These are phyloP conservation scores for Microctonus brassicae DNA, from an alignment of 2,888 invertebrate genomes.

Conservation along the genomic window DNA sequence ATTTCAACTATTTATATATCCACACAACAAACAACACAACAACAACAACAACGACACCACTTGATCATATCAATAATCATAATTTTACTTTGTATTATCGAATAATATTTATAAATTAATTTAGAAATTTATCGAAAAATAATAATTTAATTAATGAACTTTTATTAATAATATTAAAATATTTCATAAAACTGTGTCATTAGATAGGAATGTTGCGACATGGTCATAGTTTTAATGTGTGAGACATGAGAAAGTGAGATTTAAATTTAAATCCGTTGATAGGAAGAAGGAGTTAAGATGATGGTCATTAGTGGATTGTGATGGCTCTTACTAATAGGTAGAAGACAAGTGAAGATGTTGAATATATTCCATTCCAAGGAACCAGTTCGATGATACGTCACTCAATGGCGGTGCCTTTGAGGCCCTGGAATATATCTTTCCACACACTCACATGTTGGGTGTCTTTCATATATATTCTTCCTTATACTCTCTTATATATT, in stretches of 20 bases:
- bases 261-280: slow-evolving; percentile 12
- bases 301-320: slow-evolving; percentile 63
- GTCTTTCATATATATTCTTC: not conserved
- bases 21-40: not conserved
- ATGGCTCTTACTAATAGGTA: slow-evolving; percentile 64
- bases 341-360: slow-evolving; percentile 63
- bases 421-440: slow-evolving; percentile 37
- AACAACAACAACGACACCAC: not conserved
- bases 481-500: not conserved
- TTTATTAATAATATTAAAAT: too few relatives aligned
- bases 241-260: not conserved
- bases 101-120: too few relatives aligned
- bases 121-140: too few relatives aligned
- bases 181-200: not conserved
- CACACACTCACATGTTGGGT: slow-evolving; percentile 1
- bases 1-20: not conserved
- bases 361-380: slow-evolving; percentile 28
- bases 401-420: slow-evolving; percentile 63
- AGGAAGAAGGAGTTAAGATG: slow-evolving; percentile 45
- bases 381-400: slow-evolving; percentile 59
- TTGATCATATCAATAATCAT: not conserved
- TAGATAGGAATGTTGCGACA: slow-evolving; percentile 7
- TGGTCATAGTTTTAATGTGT: not conserved
- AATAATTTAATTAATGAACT: too few relatives aligned
- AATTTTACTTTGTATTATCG: too few relatives aligned